Evolutionary conservation across 2,797 vertebrate species (phyloP), one percentile per base, ranked within the genome.

Genomic region (Caiman crocodilus): DNA sequence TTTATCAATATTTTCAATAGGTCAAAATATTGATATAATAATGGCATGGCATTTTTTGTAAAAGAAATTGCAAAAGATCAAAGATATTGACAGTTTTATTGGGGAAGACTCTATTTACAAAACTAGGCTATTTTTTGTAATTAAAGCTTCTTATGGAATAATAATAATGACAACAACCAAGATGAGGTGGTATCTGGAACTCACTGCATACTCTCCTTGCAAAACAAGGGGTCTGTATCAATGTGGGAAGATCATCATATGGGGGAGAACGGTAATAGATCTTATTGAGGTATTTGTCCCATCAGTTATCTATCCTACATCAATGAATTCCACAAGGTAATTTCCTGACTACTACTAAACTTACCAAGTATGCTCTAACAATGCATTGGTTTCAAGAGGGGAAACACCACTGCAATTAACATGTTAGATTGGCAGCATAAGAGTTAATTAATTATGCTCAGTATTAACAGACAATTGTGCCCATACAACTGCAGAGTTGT

Each of bases 361-460:
- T 71, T 21, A 26, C 12, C 59, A 81, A 74, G 4, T 1, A 0
- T 15, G 4, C 1, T 0, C 50, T 79, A 64, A 32, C 59, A 6
- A 1, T 23, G 85, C 10, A 14, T 35, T 65, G 3, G 28, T 91
- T 92, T 63, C 5, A 7, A 2, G 1, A 25, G 5, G 15, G 2
- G 7, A 79, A 71, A 25, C 2, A 1, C n/a, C 59, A 60, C 0
- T 2, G 12, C 18, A 87, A 89, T 32, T 4, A 64, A 28, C 1
- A 1, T 0, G 1, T 7, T 30, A 15, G 50, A 65, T 15, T 65
- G 79, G 74, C 56, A 92, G 4, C 74, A 35, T 76, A 23, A 84
- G 81, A 85, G 88, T 94, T 93, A 90, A 50, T 60, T 60, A 61
- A 25, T 23, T 61, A 61, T 12, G 50, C 32, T 50, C 32, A 14